Percentiles rank a stretch among this genome's conserved stretches.
These are phyloP conservation scores for Xyrauchen texanus DNA, from an alignment of 2,113 vertebrate genomes.

Conservation along the genomic window DNA sequence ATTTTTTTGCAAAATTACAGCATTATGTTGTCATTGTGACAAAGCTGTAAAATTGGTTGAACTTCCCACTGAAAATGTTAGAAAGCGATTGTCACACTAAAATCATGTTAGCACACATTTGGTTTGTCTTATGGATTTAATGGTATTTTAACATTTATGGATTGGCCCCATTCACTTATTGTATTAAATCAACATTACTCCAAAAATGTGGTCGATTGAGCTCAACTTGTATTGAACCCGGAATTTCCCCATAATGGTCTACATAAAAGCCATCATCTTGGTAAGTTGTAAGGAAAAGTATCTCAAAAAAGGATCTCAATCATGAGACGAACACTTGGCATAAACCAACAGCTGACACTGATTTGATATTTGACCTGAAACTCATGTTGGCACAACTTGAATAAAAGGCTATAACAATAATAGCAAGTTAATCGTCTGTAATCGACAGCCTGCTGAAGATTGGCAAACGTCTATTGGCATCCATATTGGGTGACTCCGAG, in stretches of 20 bases:
- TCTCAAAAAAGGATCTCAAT: constrained; percentile 18
- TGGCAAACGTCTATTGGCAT: constrained; percentile 89
- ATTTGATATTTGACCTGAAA: constrained; percentile 35
- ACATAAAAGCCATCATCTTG: constrained; percentile 28
- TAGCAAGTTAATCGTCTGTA: constrained; percentile 84
- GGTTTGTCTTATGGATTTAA: too few relatives aligned
- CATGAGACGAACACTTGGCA: constrained; percentile 71
- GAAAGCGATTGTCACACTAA: too few relatives aligned
- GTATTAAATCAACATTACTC: too few relatives aligned
- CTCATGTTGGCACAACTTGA: constrained; percentile 58
- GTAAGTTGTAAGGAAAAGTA: not conserved
- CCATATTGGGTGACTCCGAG: constrained; percentile 93
- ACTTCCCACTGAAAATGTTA: too few relatives aligned
- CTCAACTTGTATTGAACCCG: too few relatives aligned
- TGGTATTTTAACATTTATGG: too few relatives aligned
- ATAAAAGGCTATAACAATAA: constrained; percentile 51
- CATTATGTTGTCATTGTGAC: too few relatives aligned
- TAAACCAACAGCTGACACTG: constrained; percentile 8
- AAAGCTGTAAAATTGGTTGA: too few relatives aligned
- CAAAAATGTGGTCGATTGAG: too few relatives aligned
- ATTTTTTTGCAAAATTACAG: too few relatives aligned
- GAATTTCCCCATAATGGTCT: not conserved
- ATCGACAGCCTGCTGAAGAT: constrained; percentile 99
- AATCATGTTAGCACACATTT: too few relatives aligned
- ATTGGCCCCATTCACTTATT: too few relatives aligned